Percentiles rank a stretch among this genome's conserved stretches.
phyloP scores from a whole-genome alignment of 2,888 invertebrate species.

The Lingula anatina region DNA sequence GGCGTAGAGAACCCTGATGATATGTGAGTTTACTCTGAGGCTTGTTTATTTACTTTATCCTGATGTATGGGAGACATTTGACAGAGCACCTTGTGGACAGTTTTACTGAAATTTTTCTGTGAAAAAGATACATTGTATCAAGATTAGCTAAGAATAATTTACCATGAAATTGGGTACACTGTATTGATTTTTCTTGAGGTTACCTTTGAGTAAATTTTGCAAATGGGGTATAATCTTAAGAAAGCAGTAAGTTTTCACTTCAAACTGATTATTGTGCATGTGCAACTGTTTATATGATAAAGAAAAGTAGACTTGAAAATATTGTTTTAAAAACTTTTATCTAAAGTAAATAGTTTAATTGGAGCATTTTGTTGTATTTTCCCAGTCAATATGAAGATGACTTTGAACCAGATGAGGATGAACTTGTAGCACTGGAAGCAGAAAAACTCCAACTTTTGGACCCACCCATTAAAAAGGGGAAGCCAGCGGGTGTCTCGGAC shows the following conservation, averaged over 20 bases:
- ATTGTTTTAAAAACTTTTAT: background rate
- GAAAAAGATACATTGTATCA: no score
- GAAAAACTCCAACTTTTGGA: conserved; percentile 20
- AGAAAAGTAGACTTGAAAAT: background rate
- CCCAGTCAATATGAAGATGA: conserved; percentile 48
- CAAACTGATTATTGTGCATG: background rate
- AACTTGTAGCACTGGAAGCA: conserved; percentile 16
- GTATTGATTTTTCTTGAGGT: no score
- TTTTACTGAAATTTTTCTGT: no score
- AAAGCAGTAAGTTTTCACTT: background rate
- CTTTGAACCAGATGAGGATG: conserved; percentile 46
- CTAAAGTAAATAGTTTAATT: background rate
- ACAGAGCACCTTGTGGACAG: no score
- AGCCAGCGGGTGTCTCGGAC: conserved; percentile 9
- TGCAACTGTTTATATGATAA: background rate
- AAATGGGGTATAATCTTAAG: no score
- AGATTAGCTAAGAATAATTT: no score
- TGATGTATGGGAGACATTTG: background rate
- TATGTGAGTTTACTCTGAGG: conserved; percentile 22
- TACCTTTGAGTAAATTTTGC: no score
- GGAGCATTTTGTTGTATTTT: conserved; percentile 8
- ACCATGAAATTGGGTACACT: no score
- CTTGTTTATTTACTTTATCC: no score
- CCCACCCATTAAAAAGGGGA: conserved; percentile 10
- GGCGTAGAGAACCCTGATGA: conserved; percentile 55